A percentile compares a stretch with the other conserved stretches of the same genome.
phyloP scores from a whole-genome alignment of 2,888 invertebrate genomes.

The Colletes collaris region DNA sequence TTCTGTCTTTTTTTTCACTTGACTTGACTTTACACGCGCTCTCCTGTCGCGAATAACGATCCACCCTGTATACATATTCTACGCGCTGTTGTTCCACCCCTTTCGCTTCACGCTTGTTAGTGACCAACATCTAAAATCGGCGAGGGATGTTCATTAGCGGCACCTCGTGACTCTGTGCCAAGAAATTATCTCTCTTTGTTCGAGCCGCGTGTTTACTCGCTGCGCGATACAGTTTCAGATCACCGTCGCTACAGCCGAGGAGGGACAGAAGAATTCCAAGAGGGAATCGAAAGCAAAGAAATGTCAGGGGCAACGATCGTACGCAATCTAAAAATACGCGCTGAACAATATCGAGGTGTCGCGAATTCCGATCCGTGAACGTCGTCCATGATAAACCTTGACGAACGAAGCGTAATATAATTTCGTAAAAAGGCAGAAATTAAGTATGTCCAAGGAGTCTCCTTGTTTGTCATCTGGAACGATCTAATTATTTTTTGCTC shows the following conservation, averaged over 20 bases:
- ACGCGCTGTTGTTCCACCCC: background rate
- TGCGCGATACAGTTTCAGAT: constrained; percentile 48
- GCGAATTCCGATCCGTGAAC: constrained; percentile 12
- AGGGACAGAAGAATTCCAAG: constrained; percentile 44
- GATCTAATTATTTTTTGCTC: no score
- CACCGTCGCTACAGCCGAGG: constrained; percentile 37
- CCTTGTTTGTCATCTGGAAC: no score
- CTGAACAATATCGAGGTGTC: constrained; percentile 46
- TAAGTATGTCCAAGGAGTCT: no score
- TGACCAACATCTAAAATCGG: constrained; percentile 66
- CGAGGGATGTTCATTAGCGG: constrained; percentile 65
- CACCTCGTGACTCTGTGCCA: constrained; percentile 62
- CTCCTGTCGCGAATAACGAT: constrained; percentile 8
- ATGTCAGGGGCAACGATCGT: constrained; percentile 41
- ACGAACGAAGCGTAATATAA: constrained; percentile 31
- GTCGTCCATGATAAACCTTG: constrained; percentile 7
- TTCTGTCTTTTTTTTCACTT: no score
- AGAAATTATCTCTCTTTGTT: constrained; percentile 66
- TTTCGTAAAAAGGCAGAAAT: background rate
- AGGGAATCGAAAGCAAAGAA: constrained; percentile 46
- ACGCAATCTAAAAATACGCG: constrained; percentile 45
- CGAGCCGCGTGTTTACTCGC: constrained; percentile 6
- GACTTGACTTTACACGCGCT: no score
- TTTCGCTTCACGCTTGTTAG: constrained; percentile 50
- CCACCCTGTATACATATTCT: background rate